A percentile compares a stretch with the other conserved stretches of the same genome.
phyloP scores from a whole-genome alignment of 2,113 vertebrate species.

The Poecilia latipinna region DNA sequence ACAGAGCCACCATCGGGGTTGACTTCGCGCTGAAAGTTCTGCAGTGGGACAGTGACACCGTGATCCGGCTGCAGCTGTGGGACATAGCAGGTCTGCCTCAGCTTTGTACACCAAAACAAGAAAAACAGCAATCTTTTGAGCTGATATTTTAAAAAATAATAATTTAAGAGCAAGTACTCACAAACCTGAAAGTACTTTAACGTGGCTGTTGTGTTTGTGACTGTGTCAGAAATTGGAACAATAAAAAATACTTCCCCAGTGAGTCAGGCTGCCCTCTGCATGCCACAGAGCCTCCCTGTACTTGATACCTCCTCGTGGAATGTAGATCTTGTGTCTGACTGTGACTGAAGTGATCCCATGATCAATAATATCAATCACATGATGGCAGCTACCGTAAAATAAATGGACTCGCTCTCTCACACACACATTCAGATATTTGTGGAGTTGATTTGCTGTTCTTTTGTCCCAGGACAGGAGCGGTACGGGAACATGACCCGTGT shows the following conservation, averaged over 20 bases:
- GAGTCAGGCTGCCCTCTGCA: background rate
- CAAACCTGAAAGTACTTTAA: no score
- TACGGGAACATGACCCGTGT: conserved; percentile 87
- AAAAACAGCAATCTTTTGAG: background rate
- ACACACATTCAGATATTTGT: conserved; percentile 5
- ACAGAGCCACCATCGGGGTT: conserved; percentile 83
- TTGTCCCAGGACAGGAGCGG: conserved; percentile 81
- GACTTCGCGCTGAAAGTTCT: conserved; percentile 84
- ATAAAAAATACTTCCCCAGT: background rate
- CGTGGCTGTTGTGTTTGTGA: background rate
- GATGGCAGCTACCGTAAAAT: conserved; percentile 37
- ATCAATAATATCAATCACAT: conserved; percentile 72
- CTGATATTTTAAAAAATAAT: background rate
- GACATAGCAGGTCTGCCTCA: conserved; percentile 81
- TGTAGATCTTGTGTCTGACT: conserved; percentile 65
- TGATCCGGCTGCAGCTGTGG: conserved; percentile 83
- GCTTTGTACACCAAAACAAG: background rate
- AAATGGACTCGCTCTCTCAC: conserved; percentile 17
- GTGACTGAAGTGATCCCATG: conserved; percentile 66
- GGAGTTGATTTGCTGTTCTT: background rate
- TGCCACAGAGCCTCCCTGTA: conserved; percentile 41
- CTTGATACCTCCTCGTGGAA: conserved; percentile 66
- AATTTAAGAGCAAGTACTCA: background rate
- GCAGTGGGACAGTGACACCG: conserved; percentile 76
- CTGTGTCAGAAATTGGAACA: background rate